A percentile compares a stretch with the other conserved stretches of the same genome.
Conservation (phyloP, 1,140 invertebrate genomes). For the Apis dorsata region DNA sequence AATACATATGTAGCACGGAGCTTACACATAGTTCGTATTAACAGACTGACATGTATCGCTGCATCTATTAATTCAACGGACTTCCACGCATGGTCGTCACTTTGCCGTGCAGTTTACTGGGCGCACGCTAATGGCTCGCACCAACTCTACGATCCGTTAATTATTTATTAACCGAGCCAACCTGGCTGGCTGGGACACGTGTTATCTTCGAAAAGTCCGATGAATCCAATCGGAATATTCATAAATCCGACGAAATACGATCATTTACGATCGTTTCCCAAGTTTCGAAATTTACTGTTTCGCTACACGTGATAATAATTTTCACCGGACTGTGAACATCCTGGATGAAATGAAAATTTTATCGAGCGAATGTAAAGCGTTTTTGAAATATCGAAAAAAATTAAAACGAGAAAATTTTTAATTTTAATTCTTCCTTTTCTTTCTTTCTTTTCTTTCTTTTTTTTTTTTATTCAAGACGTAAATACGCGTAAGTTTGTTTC, state of each 20-base stretch:
- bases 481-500: no score
- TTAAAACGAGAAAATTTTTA: no score
- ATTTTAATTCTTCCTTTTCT: no score
- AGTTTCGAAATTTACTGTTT: background rate
- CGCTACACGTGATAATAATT: background rate
- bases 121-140: background rate
- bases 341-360: no score
- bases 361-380: no score
- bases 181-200: no score
- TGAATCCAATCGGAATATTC: background rate
- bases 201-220: background rate
- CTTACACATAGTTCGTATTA: background rate
- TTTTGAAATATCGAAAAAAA: no score
- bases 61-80: conserved; percentile 25
- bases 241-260: background rate
- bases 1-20: background rate
- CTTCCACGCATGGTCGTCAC: background rate
- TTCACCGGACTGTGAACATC: background rate
- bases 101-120: background rate
- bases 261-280: background rate
- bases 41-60: conserved; percentile 8
- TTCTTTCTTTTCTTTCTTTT: no score
- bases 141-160: background rate
- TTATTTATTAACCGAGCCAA: conserved; percentile 15
- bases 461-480: no score